Conservation (phyloP, 1,140 invertebrate genomes). For the Drosophila azteca region DNA sequence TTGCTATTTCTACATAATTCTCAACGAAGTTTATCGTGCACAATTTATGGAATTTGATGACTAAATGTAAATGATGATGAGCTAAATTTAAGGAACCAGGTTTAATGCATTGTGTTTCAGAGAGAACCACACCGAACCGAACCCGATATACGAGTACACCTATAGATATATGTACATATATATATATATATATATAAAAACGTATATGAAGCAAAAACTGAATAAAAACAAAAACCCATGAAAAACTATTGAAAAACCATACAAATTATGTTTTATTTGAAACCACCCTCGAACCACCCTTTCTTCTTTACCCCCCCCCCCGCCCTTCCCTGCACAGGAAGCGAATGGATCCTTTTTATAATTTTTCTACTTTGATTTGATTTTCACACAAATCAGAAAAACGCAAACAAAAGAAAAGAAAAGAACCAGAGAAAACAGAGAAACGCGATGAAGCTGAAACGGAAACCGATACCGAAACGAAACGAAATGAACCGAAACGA, state of each 20-base stretch:
- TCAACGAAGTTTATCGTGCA: slow-evolving; percentile 73
- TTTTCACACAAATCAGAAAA: slow-evolving; percentile 24
- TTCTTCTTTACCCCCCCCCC: too few species aligned
- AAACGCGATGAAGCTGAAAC: slow-evolving; percentile 26
- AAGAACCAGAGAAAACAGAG: neutral
- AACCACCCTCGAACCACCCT: neutral
- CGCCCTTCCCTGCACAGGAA: too few species aligned
- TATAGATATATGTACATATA: slow-evolving; percentile 35
- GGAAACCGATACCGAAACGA: slow-evolving; percentile 27
- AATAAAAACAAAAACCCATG: slow-evolving; percentile 50
- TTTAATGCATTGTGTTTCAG: slow-evolving; percentile 59
- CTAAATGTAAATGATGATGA: slow-evolving; percentile 5
- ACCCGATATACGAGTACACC: slow-evolving; percentile 26
- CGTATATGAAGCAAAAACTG: slow-evolving; percentile 53
- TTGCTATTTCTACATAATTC: neutral
- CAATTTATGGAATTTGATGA: slow-evolving; percentile 53
- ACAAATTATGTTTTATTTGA: slow-evolving; percentile 70
- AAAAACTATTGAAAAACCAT: slow-evolving; percentile 56
- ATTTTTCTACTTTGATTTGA: slow-evolving; percentile 4
- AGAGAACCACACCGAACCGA: slow-evolving; percentile 15
- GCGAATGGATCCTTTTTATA: too few species aligned
- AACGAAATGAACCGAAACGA: slow-evolving; percentile 26
- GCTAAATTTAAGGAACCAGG: slow-evolving; percentile 43
- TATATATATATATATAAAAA: slow-evolving; percentile 52
- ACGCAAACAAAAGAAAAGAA: too few species aligned